phyloP scores from a whole-genome alignment of 2,888 invertebrate species.

The Heliconius ismenius region DNA sequence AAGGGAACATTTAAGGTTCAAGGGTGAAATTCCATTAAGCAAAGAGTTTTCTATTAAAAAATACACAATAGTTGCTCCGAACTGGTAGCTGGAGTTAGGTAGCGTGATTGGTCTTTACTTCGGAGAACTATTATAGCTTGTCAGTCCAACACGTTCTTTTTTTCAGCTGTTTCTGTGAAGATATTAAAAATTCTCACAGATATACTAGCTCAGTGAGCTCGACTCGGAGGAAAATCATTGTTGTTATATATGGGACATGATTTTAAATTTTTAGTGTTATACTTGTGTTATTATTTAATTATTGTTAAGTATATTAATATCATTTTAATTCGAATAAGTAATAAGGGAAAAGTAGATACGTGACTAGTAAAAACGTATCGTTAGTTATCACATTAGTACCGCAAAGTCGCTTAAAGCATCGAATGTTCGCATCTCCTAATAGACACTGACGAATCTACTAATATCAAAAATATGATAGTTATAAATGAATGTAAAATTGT shows the following conservation, averaged over 20 bases:
- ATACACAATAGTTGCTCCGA: neutral
- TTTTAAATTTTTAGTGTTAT: too few species aligned
- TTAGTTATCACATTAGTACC: too few species aligned
- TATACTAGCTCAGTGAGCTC: neutral
- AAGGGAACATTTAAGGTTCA: too few species aligned
- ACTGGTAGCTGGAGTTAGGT: neutral
- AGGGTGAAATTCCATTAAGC: neutral
- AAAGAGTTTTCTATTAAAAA: neutral
- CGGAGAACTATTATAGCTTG: neutral
- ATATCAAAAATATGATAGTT: neutral
- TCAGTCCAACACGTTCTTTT: neutral
- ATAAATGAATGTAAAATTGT: neutral
- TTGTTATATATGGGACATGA: too few species aligned
- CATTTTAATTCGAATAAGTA: too few species aligned
- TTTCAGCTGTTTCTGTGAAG: neutral
- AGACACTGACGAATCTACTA: neutral
- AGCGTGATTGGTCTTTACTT: neutral
- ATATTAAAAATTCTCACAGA: neutral
- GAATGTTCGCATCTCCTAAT: neutral
- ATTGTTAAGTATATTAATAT: too few species aligned
- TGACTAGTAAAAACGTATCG: too few species aligned
- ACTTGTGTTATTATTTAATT: too few species aligned
- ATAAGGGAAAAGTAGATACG: too few species aligned
- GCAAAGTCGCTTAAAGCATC: neutral
- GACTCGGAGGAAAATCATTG: neutral